Conservation (phyloP, 2,113 vertebrate genomes). For the Tylochromis polylepis region DNA sequence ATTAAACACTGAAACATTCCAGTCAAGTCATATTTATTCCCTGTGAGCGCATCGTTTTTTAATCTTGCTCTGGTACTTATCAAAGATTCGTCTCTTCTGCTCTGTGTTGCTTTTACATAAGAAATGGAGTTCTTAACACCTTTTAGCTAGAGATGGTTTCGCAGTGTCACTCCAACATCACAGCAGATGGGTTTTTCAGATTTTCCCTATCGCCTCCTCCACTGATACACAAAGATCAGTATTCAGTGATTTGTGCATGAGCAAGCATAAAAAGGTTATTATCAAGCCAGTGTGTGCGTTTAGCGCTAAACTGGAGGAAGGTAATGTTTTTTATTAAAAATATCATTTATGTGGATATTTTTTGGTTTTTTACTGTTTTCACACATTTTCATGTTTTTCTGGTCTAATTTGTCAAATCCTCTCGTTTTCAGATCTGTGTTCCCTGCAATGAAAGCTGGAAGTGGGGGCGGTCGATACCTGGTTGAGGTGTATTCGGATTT, state of each 20-base stretch:
- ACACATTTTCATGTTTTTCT: background rate
- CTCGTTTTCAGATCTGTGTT: constrained; percentile 42
- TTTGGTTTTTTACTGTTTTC: background rate
- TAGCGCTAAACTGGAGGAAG: background rate
- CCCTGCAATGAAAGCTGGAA: constrained; percentile 53
- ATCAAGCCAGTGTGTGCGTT: background rate
- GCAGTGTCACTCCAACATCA: constrained; percentile 25
- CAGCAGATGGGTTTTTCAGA: constrained; percentile 43
- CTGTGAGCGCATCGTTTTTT: background rate
- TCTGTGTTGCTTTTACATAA: constrained; percentile 18
- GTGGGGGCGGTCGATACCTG: constrained; percentile 16
- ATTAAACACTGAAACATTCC: background rate
- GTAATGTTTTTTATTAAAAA: background rate
- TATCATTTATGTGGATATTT: background rate
- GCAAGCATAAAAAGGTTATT: constrained; percentile 7
- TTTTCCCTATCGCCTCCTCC: constrained; percentile 1
- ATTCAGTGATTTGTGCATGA: constrained; percentile 22
- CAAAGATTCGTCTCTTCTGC: background rate
- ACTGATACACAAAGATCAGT: constrained; percentile 12
- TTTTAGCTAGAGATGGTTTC: constrained; percentile 41
- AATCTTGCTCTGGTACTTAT: background rate
- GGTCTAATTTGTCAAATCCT: background rate
- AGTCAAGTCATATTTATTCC: background rate
- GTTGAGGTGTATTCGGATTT: constrained; percentile 45
- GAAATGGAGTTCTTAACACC: constrained; percentile 32